Evolutionary conservation across 1,140 invertebrate genomes (phyloP).

Genomic region (Trichonephila clavipes): DNA sequence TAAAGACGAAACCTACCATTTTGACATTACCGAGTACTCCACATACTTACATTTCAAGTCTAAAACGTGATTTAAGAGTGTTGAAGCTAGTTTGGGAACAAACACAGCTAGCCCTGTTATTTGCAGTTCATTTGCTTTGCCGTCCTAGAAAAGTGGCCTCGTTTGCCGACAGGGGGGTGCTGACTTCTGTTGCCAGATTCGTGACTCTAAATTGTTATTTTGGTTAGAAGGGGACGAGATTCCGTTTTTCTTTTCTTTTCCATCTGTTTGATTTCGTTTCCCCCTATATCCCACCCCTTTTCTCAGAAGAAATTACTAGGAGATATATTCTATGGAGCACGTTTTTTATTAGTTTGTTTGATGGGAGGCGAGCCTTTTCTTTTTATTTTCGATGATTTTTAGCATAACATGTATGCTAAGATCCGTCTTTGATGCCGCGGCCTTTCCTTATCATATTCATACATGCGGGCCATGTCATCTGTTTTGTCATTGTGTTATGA

Average conservation of each 20-base stretch:
- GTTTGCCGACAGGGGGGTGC: slow-evolving; percentile 65
- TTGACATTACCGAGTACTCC: slow-evolving; percentile 70
- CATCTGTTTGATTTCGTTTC: slow-evolving; percentile 66
- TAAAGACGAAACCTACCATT: slow-evolving; percentile 65
- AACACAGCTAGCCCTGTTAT: slow-evolving; percentile 74
- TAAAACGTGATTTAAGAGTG: slow-evolving; percentile 74
- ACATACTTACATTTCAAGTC: slow-evolving; percentile 72
- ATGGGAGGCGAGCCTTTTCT: not conserved
- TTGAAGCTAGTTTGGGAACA: slow-evolving; percentile 69
- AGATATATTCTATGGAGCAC: slow-evolving; percentile 39
- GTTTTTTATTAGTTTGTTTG: slow-evolving; percentile 22
- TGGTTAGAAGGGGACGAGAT: slow-evolving; percentile 60
- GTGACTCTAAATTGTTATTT: slow-evolving; percentile 74
- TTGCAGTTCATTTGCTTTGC: slow-evolving; percentile 74
- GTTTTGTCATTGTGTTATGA: slow-evolving; percentile 46
- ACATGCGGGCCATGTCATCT: slow-evolving; percentile 6
- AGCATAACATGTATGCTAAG: slow-evolving; percentile 3
- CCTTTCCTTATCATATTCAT: not conserved
- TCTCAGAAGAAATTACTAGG: slow-evolving; percentile 50
- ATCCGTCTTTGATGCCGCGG: slow-evolving; percentile 19
- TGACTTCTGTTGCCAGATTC: slow-evolving; percentile 69
- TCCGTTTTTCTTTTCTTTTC: slow-evolving; percentile 8
- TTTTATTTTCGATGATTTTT: not conserved
- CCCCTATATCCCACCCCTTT: not conserved
- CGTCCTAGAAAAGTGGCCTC: slow-evolving; percentile 71